Base-by-base conservation (phyloP, 1,140 invertebrate species). In the Brachionus angularis region DNA sequence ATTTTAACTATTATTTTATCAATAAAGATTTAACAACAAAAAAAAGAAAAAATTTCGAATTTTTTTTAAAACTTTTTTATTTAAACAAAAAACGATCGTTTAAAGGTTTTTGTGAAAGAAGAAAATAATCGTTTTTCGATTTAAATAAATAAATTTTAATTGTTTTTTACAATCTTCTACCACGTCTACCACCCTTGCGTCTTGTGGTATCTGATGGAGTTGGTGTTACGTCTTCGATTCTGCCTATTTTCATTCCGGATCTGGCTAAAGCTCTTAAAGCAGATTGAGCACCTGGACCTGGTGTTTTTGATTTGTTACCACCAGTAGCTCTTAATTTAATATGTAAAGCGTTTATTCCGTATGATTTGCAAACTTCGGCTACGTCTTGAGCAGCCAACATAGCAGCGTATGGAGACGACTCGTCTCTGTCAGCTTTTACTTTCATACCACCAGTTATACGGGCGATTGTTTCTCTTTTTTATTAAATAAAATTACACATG, bases 341-440 rank as follows among this genome's bases (percentile, higher is more conserved):
- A 83, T 99, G 95, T 5, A 99, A 84, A 16, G 96, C 96, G 73
- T 90, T 98, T 76, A 98, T 97, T 33, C 95, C 95, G 55, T 98
- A 74, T 69, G 86, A 84, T 84, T 97, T 98, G 83, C 96, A 98
- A 79, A 94, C 96, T 81, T 98, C 96, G 78, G 96, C 93, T 71
- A 98, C 96, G 86, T 99, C 96, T 88, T 98, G 96, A 74, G 96
- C 95, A 79, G 96, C 96, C 84, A 99, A 95, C 96, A 99, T 98
- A 88, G 96, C 96, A 79, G 96, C 96, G 79, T 99, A 99, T 14
- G 96, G 96, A 29, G 95, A 98, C 76, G 95, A 91, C 84, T 99
- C 96, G 85, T 99, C 96, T 86, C 96, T 88, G 85, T 99, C 96
- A 77, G 96, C 96, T 83, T 98, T 99, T 0, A 99, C 96, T 85